Conservation (phyloP, 2,113 vertebrate species). For the Genyomyrus donnyi region DNA sequence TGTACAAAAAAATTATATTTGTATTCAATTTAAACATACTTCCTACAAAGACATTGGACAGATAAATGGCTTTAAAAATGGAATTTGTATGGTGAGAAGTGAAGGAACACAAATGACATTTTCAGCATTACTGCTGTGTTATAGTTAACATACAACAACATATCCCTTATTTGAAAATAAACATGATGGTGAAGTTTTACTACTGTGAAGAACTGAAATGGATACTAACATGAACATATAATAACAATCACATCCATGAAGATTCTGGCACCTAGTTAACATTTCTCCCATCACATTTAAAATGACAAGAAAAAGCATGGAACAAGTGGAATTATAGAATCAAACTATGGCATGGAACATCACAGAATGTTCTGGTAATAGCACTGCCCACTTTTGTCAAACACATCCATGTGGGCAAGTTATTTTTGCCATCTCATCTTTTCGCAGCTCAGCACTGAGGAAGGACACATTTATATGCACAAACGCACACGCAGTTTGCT, state of each 20-base stretch:
- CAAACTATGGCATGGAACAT: background rate
- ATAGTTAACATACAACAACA: background rate
- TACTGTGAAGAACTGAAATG: background rate
- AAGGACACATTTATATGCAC: background rate
- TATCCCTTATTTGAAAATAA: background rate
- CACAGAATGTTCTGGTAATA: background rate
- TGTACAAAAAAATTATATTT: background rate
- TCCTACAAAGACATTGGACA: background rate
- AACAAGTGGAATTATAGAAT: background rate
- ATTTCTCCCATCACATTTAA: conserved; percentile 46
- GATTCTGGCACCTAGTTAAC: conserved; percentile 51
- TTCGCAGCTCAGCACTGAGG: background rate
- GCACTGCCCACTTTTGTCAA: background rate
- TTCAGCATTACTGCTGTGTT: background rate
- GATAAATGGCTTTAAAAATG: background rate
- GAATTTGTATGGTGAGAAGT: background rate
- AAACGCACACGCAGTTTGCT: background rate
- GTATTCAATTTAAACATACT: background rate
- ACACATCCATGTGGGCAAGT: background rate
- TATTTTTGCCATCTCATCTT: background rate
- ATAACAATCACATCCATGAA: conserved; percentile 37
- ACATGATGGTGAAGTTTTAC: background rate
- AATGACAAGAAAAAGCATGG: conserved; percentile 27
- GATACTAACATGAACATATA: conserved; percentile 32
- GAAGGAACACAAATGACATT: background rate